These are phyloP conservation scores for Eueremaeus valkanovi DNA, from an alignment of 2,888 invertebrate species.

Conservation along the genomic window DNA sequence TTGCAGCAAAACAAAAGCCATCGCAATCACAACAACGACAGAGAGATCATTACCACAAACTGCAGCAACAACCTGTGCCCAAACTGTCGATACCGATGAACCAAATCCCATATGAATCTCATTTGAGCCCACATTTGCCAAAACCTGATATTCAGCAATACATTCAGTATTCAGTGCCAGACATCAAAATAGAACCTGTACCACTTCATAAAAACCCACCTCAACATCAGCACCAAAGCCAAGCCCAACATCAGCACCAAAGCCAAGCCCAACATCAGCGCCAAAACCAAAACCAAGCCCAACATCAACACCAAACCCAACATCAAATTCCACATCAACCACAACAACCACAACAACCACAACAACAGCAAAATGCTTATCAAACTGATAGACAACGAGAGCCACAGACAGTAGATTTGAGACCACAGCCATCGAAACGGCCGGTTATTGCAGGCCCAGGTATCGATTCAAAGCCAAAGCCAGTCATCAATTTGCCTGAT, in stretches of 20 bases:
- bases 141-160: too few species aligned
- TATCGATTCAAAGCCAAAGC: not conserved
- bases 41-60: not conserved
- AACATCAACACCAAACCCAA: too few species aligned
- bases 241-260: conserved; percentile 5
- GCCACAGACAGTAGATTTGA: not conserved
- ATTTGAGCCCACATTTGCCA: not conserved
- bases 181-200: too few species aligned
- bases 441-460: too few species aligned
- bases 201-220: not conserved
- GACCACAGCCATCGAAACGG: not conserved
- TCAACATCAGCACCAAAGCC: conserved; percentile 1
- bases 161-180: too few species aligned
- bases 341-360: too few species aligned
- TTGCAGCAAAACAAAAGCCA: too few species aligned
- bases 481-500: not conserved
- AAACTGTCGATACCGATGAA: not conserved
- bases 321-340: too few species aligned
- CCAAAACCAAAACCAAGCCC: too few species aligned
- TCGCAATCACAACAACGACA: not conserved
- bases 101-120: not conserved
- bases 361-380: not conserved
- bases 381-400: not conserved
- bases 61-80: too few species aligned
- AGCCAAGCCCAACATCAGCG: conserved; percentile 9